Conservation (phyloP, 2,113 vertebrate species). For the Elephantulus edwardii region DNA sequence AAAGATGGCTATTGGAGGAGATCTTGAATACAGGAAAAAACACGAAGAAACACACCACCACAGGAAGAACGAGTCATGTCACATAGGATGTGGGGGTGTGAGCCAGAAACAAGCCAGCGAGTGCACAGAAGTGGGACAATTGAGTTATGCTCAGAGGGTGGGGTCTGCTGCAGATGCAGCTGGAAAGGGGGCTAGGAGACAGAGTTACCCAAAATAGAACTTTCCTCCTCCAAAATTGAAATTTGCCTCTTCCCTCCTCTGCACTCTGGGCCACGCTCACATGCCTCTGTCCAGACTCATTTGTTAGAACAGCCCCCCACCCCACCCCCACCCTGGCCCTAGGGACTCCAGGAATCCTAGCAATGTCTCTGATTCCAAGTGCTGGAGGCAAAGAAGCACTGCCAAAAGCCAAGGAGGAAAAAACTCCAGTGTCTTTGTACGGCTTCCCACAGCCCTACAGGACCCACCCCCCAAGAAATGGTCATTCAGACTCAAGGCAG, state of each 20-base stretch:
- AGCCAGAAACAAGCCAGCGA: background rate
- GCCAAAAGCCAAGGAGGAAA: background rate
- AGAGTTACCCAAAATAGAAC: conserved; percentile 20
- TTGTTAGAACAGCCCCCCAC: conserved; percentile 42
- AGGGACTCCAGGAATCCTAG: conserved; percentile 66
- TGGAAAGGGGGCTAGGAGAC: background rate
- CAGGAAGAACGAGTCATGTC: background rate
- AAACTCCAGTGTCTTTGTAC: background rate
- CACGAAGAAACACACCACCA: background rate
- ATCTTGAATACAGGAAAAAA: background rate
- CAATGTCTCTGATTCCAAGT: conserved; percentile 48
- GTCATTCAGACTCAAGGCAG: background rate
- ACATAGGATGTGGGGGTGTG: background rate
- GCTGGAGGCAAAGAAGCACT: conserved; percentile 12
- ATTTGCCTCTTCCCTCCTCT: background rate
- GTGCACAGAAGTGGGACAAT: background rate
- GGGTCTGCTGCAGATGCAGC: background rate
- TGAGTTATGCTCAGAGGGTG: background rate
- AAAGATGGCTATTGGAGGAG: background rate
- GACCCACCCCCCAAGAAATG: background rate
- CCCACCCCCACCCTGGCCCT: background rate
- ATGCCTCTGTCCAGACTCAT: conserved; percentile 65
- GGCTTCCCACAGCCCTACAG: background rate
- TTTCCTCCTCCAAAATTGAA: background rate
- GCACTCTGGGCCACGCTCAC: conserved; percentile 12